Base-by-base conservation (phyloP, 2,113 vertebrate genomes). In the Ailurus styani region DNA sequence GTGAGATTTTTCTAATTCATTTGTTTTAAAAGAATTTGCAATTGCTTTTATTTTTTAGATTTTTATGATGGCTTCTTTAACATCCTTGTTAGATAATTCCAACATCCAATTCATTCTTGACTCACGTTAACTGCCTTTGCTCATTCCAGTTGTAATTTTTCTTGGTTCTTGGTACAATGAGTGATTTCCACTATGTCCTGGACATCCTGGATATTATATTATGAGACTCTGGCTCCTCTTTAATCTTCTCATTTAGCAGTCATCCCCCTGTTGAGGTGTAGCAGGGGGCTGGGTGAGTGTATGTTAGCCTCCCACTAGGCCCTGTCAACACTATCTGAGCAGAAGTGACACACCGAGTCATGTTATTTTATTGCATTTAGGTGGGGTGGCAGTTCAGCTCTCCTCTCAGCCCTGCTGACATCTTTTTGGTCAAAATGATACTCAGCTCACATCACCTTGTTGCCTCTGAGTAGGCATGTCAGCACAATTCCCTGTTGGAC, bases 1-100 rank as follows among this genome's bases (percentile, higher is more conserved):
- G 45, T 91, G n/a, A 95, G 23, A 55, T 85, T 94, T 94, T 86
- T 78, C 37, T 45, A 81, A 84, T 96, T 82, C n/a, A 68, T 90
- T 96, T 82, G 17, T 52, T 60, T 90, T 20, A 82, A 95, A 20
- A 55, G 45, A 86, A 78, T 73, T 57, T 47, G 14, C 47, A 87
- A 55, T 75, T 54, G 31, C 47, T 75, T 84, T 17, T 75, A 94
- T 83, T 20, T 79, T 93, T 23, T 83, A 97, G 40, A 60, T 64
- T 82, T 91, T 90, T 45, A 84, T 60, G 12, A 87, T 17, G 37
- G 4, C 34, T 66, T 92, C 52, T 90, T 77, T 25, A 68, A 94
- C 81, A 89, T 62, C 34, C 18, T 90, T 29, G 5, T 89, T 81
- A 50, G 20, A 52, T 78, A 90, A 90, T 94, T 90, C 45, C 42